Base-by-base conservation (phyloP, 92 coral and sea anemone species). In the Pocillopora meandrina region DNA sequence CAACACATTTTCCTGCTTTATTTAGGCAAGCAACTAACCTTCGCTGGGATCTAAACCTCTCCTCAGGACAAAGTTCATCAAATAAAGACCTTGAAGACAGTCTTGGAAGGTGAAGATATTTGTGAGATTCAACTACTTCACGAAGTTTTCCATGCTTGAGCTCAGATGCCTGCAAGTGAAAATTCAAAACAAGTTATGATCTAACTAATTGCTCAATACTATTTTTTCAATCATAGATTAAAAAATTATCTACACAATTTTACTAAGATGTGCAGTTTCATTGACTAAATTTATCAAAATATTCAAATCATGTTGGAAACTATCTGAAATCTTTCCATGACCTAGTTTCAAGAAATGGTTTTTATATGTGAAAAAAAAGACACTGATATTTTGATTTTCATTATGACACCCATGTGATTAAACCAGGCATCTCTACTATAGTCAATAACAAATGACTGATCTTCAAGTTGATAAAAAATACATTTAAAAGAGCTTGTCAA, bases 41-140 rank as follows among this genome's bases (percentile, higher is more conserved):
- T 72, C 95, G 75, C 59, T 89, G 92, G 6, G 98, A 92, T 79
- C 91, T 80, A 79, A 90, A 92, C 70, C 93, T 86, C 85, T 95
- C 98, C 84, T 95, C 97, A 23, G 99, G 99, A 56, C 99, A 97
- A 23, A 97, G 91, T 68, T 87, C 87, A 26, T 76, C 63, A 80
- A 95, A 97, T 70, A 94, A 77, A 47, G 85, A 72, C 47, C 84
- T 90, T 71, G 95, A 91, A 9, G 98, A 92, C 35, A 97, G 88
- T 42, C 99, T 78, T 62, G 99, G 99, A 49, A 95, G 87, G 67
- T 84, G 83, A 49, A 97, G 88, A 81, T 91, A 90, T 63, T 76
- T 91, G 92, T 97, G 92, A 69, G 83, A 81, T 34, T 86, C 91
- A 47, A 93, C 93, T 17, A 88, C 77, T 68, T 89, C 95, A 14